Base-by-base conservation (phyloP, 1,140 invertebrate genomes). In the Holcopasites calliopsidis region DNA sequence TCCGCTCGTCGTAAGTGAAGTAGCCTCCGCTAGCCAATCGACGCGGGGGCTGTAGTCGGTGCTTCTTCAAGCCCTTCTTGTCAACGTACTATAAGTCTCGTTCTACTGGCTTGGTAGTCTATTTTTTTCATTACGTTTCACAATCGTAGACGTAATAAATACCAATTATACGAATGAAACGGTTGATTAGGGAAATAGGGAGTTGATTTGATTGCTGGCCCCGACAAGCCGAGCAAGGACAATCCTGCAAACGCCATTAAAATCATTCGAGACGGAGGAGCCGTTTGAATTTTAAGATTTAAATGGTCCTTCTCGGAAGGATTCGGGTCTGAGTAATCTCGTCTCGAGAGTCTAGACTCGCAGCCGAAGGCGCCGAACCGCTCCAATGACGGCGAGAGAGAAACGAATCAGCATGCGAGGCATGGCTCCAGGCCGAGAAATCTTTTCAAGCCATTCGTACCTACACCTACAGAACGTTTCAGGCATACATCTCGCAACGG, bases 221-320 rank as follows among this genome's bases (percentile, higher is more conserved):
- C 52, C 33, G 42, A 10, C 35, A 23, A 54, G 38, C 58, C 44
- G 49, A 40, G 13, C 26, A n/a, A 42, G 49, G 38, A 73, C 49
- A 55, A 65, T 54, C 69, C 44, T 64, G 64, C 64, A 62, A 72
- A 44, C 69, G 58, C 58, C 69, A 72, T 72, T 72, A 72, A 50
- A 64, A 64, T 31, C 23, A n/a, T 72, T 72, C 44, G 38, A 26
- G 6, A 40, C 13, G 6, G 49, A 21, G 8, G 70, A 64, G 33
- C 54, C 60, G 70, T 73, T 65, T 54, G 61, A 73, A 73, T 73
- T 73, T 54, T 21, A 73, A 65, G 70, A 65, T 73, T 73, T 73
- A 73, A 74, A 74, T 66, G 71, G 71, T 74, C 62, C 71, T 74
- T 74, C 71, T 55, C 28, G 50, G 71, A 74, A 74, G 71, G 71